Evolutionary conservation across 2,797 vertebrate genomes (phyloP), one percentile per base, ranked within the genome.

Genomic region (Etheostoma nigrum): DNA sequence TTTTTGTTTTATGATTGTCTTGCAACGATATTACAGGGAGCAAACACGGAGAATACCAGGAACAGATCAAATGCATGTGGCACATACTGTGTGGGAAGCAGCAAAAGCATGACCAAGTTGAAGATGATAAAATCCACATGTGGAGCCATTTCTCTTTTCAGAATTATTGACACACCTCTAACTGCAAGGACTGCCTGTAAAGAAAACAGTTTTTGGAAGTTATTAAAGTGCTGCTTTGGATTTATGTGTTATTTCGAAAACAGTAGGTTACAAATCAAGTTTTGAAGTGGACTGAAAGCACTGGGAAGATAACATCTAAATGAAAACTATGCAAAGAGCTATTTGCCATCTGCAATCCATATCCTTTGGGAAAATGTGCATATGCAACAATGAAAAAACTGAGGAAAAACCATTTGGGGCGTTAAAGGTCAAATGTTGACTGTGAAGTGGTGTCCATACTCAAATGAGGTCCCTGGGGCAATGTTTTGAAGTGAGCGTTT

Each of bases 371-470:
- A 27, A 83, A 80, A 78, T 48, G 86, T 89, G 90, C 88, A 89
- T 88, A 90, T 88, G 88, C 76, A 87, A 90, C 55, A 76, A 61
- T 63, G 58, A 67, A 86, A 88, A 76, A 83, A 76, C 71, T 21
- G 83, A 87, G 74, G 27, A 44, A 84, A 66, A 91, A 67, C n/a
- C 83, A 84, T 86, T 84, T 74, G 74, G 81, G 88, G 82, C 59
- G 91, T 88, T 91, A 90, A 93, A 93, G 91, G 92, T 94, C 93
- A 92, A 77, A 92, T 85, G 88, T 88, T 84, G 91, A 79, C 90
- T 88, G 80, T 87, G 91, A 90, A 91, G 83, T 67, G 49, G 76
- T 84, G 88, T 90, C 86, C 80, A 52, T 82, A 81, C 84, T 85
- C 86, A 89, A 91, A 91, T 87, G 86, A 91, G 88, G 70, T 87